These are phyloP conservation scores for Zosterops pallidus DNA, from an alignment of 2,113 vertebrate genomes.

Conservation along the genomic window DNA sequence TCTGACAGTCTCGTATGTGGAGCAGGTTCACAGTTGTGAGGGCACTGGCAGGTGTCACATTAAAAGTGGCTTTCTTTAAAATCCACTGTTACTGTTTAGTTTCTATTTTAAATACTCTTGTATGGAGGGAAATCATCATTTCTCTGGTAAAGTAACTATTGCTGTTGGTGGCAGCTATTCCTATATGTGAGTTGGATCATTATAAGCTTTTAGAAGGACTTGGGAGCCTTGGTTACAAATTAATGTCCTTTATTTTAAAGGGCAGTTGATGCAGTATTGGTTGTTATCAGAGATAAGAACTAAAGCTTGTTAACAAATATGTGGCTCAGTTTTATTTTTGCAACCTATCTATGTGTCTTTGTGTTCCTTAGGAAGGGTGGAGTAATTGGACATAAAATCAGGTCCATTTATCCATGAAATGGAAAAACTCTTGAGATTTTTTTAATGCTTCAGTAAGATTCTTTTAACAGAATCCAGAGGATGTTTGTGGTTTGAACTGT, in stretches of 20 bases:
- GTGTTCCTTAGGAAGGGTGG: not conserved
- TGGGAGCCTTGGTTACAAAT: not conserved
- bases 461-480: not conserved
- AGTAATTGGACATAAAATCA: not conserved
- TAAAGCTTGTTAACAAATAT: not conserved
- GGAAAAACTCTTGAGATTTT: not conserved
- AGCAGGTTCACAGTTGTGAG: not conserved
- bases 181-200: not conserved
- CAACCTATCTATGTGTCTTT: not conserved
- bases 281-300: not conserved
- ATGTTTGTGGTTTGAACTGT: not conserved
- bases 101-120: not conserved
- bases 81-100: not conserved
- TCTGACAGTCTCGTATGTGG: not conserved
- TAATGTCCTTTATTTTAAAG: not conserved
- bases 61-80: not conserved
- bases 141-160: not conserved
- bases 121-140: not conserved
- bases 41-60: not conserved
- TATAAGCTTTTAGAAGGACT: not conserved
- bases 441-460: not conserved
- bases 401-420: not conserved
- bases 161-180: not conserved
- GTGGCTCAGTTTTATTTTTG: not conserved
- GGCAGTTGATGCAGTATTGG: fast-evolving